Evolutionary conservation across 2,797 vertebrate genomes (phyloP).

Genomic region (Danio tinwini): DNA sequence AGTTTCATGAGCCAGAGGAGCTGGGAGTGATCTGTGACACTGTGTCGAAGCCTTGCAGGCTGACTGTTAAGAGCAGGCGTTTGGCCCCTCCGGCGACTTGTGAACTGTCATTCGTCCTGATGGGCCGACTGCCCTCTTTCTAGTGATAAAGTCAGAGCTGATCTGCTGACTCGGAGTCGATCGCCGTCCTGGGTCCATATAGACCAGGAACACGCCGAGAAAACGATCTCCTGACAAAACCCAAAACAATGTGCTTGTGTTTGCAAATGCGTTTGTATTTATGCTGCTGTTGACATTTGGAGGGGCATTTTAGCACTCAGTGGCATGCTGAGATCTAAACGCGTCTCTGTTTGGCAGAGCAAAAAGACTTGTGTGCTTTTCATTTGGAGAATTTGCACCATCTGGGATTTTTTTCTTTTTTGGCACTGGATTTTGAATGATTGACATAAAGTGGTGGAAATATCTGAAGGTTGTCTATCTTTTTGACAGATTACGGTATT

Average conservation of each 20-base stretch:
- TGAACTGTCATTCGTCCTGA: slow-evolving; percentile 68
- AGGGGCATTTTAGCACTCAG: slow-evolving; percentile 33
- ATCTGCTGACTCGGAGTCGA: slow-evolving; percentile 64
- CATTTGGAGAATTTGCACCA: not conserved
- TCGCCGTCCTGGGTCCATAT: not conserved
- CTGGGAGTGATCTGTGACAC: slow-evolving; percentile 63
- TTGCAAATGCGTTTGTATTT: slow-evolving; percentile 33
- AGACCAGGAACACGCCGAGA: slow-evolving; percentile 7
- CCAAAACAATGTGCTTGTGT: slow-evolving; percentile 33
- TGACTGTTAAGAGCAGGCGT: slow-evolving; percentile 69
- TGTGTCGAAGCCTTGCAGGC: slow-evolving; percentile 69
- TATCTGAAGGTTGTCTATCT: too few species aligned
- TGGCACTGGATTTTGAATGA: too few species aligned
- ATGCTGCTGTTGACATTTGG: slow-evolving; percentile 44
- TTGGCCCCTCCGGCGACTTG: slow-evolving; percentile 66
- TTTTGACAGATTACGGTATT: too few species aligned
- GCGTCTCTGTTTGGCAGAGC: slow-evolving; percentile 13
- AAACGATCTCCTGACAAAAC: slow-evolving; percentile 19
- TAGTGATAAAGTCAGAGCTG: slow-evolving; percentile 49
- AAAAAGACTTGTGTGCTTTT: slow-evolving; percentile 18
- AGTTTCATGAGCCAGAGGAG: slow-evolving; percentile 54
- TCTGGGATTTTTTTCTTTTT: not conserved
- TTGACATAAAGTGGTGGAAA: too few species aligned
- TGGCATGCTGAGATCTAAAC: slow-evolving; percentile 41
- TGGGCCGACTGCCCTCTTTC: slow-evolving; percentile 42